Evolutionary conservation across 92 coral and sea anemone species (phyloP).

Genomic region (Porites divaricata): DNA sequence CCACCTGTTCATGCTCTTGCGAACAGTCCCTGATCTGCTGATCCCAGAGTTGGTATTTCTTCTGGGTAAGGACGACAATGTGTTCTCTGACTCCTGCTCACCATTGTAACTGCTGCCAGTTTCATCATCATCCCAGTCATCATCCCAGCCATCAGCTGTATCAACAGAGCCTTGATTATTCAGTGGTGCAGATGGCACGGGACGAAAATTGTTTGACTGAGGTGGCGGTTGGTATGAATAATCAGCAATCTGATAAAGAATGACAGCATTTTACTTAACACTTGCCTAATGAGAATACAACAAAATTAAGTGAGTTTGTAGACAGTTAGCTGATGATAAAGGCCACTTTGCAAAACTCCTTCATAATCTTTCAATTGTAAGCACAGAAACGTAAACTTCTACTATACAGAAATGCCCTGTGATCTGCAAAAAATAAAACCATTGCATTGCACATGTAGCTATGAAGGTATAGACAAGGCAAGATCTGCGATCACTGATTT

Average conservation of each 20-base stretch:
- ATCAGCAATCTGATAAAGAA: conserved; percentile 14
- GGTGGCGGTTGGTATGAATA: not conserved
- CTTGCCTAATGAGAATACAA: not conserved
- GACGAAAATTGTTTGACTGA: conserved; percentile 1
- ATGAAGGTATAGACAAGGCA: too few relatives aligned
- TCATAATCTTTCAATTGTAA: too few relatives aligned
- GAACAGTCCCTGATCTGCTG: conserved; percentile 84
- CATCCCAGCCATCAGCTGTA: conserved; percentile 74
- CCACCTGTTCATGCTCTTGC: conserved; percentile 94
- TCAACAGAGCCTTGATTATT: conserved; percentile 45
- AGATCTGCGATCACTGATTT: too few relatives aligned
- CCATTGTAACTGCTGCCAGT: conserved; percentile 87
- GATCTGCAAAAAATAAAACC: too few relatives aligned
- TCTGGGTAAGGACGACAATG: conserved; percentile 62
- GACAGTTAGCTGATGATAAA: too few relatives aligned
- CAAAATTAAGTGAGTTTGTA: not conserved
- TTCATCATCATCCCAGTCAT: conserved; percentile 89
- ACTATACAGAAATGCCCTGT: too few relatives aligned
- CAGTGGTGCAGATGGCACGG: conserved; percentile 39
- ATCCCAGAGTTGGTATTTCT: conserved; percentile 71
- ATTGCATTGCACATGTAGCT: too few relatives aligned
- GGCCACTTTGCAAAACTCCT: too few relatives aligned
- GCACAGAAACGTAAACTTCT: too few relatives aligned
- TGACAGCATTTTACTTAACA: not conserved
- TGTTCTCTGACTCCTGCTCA: conserved; percentile 53